Evolutionary conservation across 2,888 invertebrate genomes (phyloP).

Genomic region (Nebria brevicollis): DNA sequence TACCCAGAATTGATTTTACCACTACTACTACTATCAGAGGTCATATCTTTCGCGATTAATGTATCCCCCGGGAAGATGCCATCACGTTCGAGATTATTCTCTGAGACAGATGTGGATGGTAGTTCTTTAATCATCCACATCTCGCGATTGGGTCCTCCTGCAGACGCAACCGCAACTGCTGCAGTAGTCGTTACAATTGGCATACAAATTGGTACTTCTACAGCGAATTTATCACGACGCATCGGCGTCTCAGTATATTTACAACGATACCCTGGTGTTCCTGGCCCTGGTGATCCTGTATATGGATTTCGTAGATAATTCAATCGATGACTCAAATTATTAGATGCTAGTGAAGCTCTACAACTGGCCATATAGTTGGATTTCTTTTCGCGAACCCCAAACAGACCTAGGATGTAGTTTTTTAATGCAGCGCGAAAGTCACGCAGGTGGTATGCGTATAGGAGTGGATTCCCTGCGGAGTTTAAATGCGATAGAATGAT

Average conservation of each 20-base stretch:
- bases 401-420: constrained; percentile 71
- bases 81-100: constrained; percentile 52
- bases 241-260: neutral
- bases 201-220: constrained; percentile 39
- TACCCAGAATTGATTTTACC: constrained; percentile 48
- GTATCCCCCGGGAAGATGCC: constrained; percentile 25
- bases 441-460: constrained; percentile 92
- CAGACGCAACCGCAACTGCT: constrained; percentile 61
- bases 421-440: constrained; percentile 86
- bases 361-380: constrained; percentile 54
- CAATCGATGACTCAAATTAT: constrained; percentile 47
- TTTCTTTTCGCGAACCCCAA: constrained; percentile 66
- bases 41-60: constrained; percentile 36
- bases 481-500: constrained; percentile 94
- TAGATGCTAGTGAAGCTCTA: constrained; percentile 59
- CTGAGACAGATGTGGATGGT: constrained; percentile 62
- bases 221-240: constrained; percentile 19
- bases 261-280: neutral
- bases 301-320: constrained; percentile 20
- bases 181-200: constrained; percentile 59
- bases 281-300: neutral
- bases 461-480: constrained; percentile 90
- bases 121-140: constrained; percentile 68
- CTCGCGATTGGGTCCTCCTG: constrained; percentile 55
- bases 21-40: constrained; percentile 38